These are phyloP conservation scores for Diprion similis DNA, from an alignment of 1,140 invertebrate species.

Conservation along the genomic window DNA sequence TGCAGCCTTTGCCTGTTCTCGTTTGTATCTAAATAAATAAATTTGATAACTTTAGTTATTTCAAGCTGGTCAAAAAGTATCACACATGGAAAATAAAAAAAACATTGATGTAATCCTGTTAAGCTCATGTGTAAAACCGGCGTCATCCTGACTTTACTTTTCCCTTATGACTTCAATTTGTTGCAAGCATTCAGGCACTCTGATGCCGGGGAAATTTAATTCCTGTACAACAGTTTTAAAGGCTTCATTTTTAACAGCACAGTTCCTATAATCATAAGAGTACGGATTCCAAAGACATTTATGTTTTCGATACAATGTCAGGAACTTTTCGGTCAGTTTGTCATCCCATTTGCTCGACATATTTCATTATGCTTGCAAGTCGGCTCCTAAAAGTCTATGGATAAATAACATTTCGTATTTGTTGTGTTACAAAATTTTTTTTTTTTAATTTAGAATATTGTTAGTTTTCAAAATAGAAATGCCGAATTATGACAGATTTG, in stretches of 20 bases:
- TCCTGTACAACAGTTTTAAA: slow-evolving; percentile 36
- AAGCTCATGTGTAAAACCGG: neutral
- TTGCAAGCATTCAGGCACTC: slow-evolving; percentile 36
- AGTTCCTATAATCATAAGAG: slow-evolving; percentile 37
- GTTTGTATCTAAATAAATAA: slow-evolving; percentile 33
- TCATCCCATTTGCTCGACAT: slow-evolving; percentile 43
- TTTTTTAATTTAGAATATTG: neutral
- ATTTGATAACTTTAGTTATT: slow-evolving; percentile 7
- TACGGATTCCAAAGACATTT: slow-evolving; percentile 49
- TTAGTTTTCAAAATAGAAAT: neutral
- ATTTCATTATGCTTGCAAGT: slow-evolving; percentile 11
- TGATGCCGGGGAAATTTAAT: slow-evolving; percentile 34
- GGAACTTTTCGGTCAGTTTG: slow-evolving; percentile 34
- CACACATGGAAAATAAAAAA: neutral
- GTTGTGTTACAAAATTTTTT: neutral
- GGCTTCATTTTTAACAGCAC: slow-evolving; percentile 34
- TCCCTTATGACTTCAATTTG: slow-evolving; percentile 39
- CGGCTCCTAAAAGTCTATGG: neutral
- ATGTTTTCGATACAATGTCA: slow-evolving; percentile 41
- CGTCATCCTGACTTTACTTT: slow-evolving; percentile 35
- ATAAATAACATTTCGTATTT: neutral
- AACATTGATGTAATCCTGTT: neutral
- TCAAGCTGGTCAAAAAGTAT: neutral
- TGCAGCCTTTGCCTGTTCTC: slow-evolving; percentile 38
- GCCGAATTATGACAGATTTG: neutral